These are phyloP conservation scores for Jaculus jaculus DNA, from an alignment of 2,113 vertebrate genomes.

Conservation along the genomic window DNA sequence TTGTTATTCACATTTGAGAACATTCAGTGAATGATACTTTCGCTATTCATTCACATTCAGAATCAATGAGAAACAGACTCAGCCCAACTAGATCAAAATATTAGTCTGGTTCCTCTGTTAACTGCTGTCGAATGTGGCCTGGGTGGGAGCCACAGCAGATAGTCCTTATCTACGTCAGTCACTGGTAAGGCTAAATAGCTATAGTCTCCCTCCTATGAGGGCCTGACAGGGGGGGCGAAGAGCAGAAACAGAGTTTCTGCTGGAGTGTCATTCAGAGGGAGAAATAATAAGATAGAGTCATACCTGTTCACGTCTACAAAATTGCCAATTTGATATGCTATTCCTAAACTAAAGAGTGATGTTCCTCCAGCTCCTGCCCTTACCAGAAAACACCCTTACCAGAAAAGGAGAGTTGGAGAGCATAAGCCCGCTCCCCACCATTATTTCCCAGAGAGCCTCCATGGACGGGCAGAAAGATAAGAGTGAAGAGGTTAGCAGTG, in stretches of 20 bases:
- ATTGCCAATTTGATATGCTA: neutral
- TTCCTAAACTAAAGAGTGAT: neutral
- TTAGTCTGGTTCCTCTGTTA: neutral
- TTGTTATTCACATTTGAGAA: neutral
- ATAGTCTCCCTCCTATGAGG: neutral
- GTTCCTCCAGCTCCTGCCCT: neutral
- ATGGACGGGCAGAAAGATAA: neutral
- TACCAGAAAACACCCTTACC: neutral
- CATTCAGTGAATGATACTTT: neutral
- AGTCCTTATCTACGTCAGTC: neutral
- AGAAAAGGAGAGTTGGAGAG: neutral
- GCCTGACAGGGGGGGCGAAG: neutral
- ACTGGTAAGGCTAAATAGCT: neutral
- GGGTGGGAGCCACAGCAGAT: no score
- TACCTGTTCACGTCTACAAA: neutral
- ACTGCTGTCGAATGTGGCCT: neutral
- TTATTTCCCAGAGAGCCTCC: neutral
- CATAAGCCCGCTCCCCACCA: neutral
- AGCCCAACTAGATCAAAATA: neutral
- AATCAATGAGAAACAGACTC: neutral
- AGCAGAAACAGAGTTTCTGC: neutral
- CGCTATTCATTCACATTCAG: conserved; percentile 24
- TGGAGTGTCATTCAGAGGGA: neutral
- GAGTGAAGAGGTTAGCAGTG: neutral
- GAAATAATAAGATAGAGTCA: neutral